These are phyloP conservation scores for Apostichopus parvimensis DNA, from an alignment of 35 echinoderm and acorn worm genomes.

Conservation along the genomic window DNA sequence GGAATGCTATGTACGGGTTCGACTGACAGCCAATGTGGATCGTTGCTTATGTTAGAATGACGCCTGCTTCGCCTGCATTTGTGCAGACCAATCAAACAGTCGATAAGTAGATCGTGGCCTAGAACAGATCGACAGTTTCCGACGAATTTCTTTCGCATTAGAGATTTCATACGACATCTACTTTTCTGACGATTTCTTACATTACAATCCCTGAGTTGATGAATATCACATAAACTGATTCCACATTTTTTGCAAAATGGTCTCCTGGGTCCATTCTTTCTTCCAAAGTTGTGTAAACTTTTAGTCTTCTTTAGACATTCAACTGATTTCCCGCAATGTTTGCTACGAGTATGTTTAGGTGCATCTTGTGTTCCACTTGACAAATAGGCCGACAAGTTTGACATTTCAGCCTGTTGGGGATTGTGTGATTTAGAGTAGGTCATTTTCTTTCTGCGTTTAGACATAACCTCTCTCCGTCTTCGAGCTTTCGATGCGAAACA, in stretches of 20 bases:
- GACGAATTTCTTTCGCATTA: slow-evolving; percentile 24
- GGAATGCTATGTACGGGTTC: slow-evolving; percentile 12
- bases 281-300: not conserved
- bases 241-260: slow-evolving; percentile 49
- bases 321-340: too few relatives aligned
- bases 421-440: not conserved
- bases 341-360: not conserved
- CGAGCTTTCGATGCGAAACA: not conserved
- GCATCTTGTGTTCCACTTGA: not conserved
- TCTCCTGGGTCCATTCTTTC: not conserved
- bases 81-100: slow-evolving; percentile 19
- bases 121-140: slow-evolving; percentile 30
- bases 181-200: slow-evolving; percentile 27
- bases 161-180: not conserved
- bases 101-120: slow-evolving; percentile 19
- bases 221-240: slow-evolving; percentile 41
- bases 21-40: not conserved
- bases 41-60: not conserved
- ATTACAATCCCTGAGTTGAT: slow-evolving; percentile 32
- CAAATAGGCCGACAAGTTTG: not conserved
- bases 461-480: not conserved
- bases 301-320: not conserved
- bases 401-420: not conserved
- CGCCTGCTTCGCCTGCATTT: not conserved
- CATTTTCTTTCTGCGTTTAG: not conserved